phyloP scores from a whole-genome alignment of 2,888 invertebrate genomes.

The Flexamia atlantica region DNA sequence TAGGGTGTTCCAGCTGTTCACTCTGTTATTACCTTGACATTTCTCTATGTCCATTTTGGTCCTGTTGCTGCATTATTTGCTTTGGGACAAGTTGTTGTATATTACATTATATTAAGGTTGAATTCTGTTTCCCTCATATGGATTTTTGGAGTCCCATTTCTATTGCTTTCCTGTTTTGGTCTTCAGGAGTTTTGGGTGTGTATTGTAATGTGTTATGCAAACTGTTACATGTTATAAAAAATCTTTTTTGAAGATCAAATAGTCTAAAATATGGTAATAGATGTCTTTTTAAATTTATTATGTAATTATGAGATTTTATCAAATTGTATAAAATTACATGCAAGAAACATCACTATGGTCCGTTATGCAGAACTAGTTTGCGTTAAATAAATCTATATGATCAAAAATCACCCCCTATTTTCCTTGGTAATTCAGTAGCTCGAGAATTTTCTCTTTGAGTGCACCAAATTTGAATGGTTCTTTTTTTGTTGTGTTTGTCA shows the following conservation, averaged over 20 bases:
- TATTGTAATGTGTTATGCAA: constrained; percentile 1
- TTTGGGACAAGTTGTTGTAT: constrained; percentile 78
- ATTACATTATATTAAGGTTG: constrained; percentile 76
- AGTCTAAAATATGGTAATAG: background rate
- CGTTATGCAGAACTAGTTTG: no score
- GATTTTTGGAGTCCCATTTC: constrained; percentile 76
- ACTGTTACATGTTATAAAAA: background rate
- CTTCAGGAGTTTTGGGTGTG: constrained; percentile 72
- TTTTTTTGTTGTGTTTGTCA: no score
- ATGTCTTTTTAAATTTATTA: background rate
- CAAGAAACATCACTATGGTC: no score
- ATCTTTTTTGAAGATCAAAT: background rate
- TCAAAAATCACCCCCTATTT: no score
- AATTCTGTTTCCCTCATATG: constrained; percentile 78
- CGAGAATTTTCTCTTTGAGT: no score
- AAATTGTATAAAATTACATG: background rate
- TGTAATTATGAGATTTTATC: background rate
- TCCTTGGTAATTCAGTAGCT: no score
- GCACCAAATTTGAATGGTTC: no score
- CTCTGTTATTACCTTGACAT: constrained; percentile 76
- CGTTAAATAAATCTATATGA: no score
- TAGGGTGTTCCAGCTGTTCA: constrained; percentile 79
- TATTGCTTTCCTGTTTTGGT: constrained; percentile 77
- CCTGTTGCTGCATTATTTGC: constrained; percentile 76
- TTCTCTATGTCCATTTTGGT: constrained; percentile 76